Conservation (phyloP, 2,797 vertebrate species). For the Chaunax sp. region DNA sequence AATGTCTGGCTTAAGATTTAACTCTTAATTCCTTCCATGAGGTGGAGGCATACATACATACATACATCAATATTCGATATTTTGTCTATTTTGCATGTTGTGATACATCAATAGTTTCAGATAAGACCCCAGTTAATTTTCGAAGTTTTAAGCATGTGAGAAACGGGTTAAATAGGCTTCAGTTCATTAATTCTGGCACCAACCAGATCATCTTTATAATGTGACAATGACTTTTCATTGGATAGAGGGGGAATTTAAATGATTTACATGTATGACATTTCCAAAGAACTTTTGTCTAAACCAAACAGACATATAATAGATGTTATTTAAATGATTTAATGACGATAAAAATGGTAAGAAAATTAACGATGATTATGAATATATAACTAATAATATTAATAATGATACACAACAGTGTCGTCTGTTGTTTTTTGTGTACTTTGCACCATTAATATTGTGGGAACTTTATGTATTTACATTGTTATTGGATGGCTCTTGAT, state of each 20-base stretch:
- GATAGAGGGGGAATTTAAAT: background rate
- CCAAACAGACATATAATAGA: background rate
- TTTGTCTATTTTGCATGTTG: background rate
- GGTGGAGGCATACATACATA: background rate
- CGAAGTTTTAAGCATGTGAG: background rate
- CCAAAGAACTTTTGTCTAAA: background rate
- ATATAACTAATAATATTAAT: too few relatives aligned
- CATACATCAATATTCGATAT: background rate
- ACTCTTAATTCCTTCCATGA: too few relatives aligned
- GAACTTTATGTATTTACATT: background rate
- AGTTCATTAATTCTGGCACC: too few relatives aligned
- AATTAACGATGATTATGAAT: too few relatives aligned
- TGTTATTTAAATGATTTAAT: background rate
- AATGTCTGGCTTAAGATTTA: too few relatives aligned
- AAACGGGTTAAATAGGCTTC: background rate
- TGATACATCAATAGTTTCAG: background rate
- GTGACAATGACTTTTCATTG: background rate
- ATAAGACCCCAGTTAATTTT: background rate
- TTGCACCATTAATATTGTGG: background rate
- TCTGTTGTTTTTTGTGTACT: too few relatives aligned
- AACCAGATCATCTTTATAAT: background rate
- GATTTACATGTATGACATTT: background rate
- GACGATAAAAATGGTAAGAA: too few relatives aligned
- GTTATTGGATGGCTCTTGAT: conserved; percentile 3
- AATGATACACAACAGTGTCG: too few relatives aligned